phyloP scores from a whole-genome alignment of 1,140 invertebrate species.

The Calephelis nemesis region DNA sequence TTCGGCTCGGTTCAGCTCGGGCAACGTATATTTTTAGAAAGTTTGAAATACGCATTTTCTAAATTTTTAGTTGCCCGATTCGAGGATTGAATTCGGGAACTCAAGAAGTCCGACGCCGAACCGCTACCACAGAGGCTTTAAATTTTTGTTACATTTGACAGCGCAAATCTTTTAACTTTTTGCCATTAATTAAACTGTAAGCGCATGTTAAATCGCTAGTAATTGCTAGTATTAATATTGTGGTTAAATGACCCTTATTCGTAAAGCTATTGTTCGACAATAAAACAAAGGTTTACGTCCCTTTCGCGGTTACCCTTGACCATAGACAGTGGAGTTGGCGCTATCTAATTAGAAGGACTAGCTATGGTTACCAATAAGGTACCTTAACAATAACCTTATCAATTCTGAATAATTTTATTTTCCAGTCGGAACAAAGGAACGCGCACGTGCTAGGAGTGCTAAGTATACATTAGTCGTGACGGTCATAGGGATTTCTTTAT shows the following conservation, averaged over 20 bases:
- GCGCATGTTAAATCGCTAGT: no score
- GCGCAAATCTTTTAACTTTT: no score
- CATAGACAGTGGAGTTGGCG: conserved; percentile 39
- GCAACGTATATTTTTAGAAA: no score
- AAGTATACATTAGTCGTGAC: not conserved
- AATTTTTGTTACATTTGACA: no score
- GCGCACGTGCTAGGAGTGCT: not conserved
- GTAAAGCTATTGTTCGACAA: not conserved
- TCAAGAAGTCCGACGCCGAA: no score
- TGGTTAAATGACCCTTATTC: not conserved
- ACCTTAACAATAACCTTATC: conserved; percentile 13
- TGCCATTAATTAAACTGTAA: no score
- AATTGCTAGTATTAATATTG: no score
- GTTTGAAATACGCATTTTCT: no score
- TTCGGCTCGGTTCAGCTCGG: no score
- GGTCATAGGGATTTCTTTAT: conserved; percentile 8
- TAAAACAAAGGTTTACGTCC: conserved; percentile 20
- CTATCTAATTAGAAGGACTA: conserved; percentile 44
- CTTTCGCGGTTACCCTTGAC: conserved; percentile 41
- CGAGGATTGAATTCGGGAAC: no score
- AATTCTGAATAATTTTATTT: conserved; percentile 13
- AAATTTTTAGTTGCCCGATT: no score
- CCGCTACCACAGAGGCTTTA: no score
- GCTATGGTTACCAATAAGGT: conserved; percentile 27
- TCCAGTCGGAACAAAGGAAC: conserved; percentile 10